These are phyloP conservation scores for Mantis religiosa DNA, from an alignment of 2,888 invertebrate genomes.

Conservation along the genomic window DNA sequence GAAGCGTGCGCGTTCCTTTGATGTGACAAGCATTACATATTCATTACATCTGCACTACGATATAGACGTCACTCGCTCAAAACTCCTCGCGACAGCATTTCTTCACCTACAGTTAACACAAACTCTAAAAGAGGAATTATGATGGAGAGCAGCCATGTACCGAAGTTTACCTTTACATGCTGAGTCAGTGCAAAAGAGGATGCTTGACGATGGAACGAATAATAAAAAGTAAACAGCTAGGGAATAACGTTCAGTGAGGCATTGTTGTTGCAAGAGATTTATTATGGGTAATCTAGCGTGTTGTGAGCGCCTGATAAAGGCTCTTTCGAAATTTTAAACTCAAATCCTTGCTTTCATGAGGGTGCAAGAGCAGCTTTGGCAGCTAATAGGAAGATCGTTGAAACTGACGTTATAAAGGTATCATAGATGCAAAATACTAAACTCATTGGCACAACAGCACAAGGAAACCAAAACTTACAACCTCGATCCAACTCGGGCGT, in stretches of 20 bases:
- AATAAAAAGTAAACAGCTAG: not conserved
- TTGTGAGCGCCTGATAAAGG: too few relatives aligned
- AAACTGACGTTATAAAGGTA: too few relatives aligned
- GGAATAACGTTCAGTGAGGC: not conserved
- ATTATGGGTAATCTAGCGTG: too few relatives aligned
- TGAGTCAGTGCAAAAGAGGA: not conserved
- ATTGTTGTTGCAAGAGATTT: not conserved
- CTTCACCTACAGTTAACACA: not conserved
- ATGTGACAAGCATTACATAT: not conserved
- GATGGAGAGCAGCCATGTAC: not conserved
- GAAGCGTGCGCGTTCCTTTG: not conserved
- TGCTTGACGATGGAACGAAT: not conserved
- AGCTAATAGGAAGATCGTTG: too few relatives aligned
- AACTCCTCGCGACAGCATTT: not conserved
- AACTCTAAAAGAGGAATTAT: not conserved
- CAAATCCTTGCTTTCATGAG: too few relatives aligned
- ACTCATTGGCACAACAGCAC: too few relatives aligned
- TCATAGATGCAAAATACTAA: too few relatives aligned
- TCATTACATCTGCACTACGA: not conserved
- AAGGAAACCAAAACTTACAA: too few relatives aligned
- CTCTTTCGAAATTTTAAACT: too few relatives aligned
- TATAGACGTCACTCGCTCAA: not conserved
- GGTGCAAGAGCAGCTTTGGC: too few relatives aligned
- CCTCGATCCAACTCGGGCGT: too few relatives aligned
- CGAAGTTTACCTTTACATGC: not conserved